Evolutionary conservation across 2,888 invertebrate genomes (phyloP), one percentile per base, ranked within the genome.

Genomic region (Lutraria lutraria): DNA sequence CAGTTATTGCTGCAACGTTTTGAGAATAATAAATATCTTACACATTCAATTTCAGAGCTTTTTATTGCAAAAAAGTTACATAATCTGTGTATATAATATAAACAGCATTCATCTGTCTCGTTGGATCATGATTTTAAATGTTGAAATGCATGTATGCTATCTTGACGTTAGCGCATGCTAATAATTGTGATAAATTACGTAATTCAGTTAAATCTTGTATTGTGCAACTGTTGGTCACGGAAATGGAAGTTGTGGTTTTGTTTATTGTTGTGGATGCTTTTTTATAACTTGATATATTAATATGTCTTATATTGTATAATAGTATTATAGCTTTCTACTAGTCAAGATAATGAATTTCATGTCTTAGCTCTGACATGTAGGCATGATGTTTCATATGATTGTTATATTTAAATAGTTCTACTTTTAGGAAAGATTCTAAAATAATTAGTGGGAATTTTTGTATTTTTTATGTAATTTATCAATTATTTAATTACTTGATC

Each of bases 231-330:
- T n/a, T 68, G 25, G 63, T 68, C 25, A n/a, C 63, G 63, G 63
- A 68, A 68, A 68, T 25, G 63, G 63, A 68, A 13, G 63, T 68
- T 25, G 25, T 68, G 63, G 63, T 68, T 68, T 68, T n/a, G 25
- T 25, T n/a, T n/a, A n/a, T 8, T 60, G 60, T 21, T n/a, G 21
- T 19, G 19, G 25, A n/a, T 25, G 25, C 63, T 25, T 68, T 68
- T 68, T 25, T 68, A 68, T 68, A 68, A 25, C n/a, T 13, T 68
- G 21, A 10, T 12, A 25, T 25, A 12, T n/a, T 25, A 25, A 25
- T 25, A 68, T 25, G 2, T 2, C 43, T 4, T 68, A n/a, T 63
- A 21, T 10, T 68, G 43, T n/a, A n/a, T n/a, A n/a, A n/a, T n/a
- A 2, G 63, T 25, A 68, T 25, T n/a, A 25, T 25, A 68, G 63